Conservation (phyloP, 2,888 invertebrate species). For the Cheilosia vernalis region DNA sequence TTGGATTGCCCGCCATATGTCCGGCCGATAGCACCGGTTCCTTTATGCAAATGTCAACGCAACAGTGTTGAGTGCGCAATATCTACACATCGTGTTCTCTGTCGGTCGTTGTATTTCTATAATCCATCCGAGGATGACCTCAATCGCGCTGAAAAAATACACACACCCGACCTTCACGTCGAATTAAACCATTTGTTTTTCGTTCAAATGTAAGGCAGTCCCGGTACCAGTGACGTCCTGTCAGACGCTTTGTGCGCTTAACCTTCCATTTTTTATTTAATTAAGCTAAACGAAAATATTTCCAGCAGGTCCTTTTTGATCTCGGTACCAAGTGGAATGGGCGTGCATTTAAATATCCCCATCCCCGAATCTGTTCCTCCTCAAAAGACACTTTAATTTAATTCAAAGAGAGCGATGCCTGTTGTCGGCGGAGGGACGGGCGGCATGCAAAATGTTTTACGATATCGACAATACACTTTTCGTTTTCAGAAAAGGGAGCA, state of each 20-base stretch:
- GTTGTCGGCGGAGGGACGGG: not conserved
- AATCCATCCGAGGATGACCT: slow-evolving; percentile 27
- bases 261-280: slow-evolving; percentile 61
- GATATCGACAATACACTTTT: slow-evolving; percentile 38
- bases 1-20: slow-evolving; percentile 26
- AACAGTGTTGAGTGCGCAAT: slow-evolving; percentile 1
- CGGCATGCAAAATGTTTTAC: slow-evolving; percentile 21
- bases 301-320: slow-evolving; percentile 52
- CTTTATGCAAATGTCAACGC: slow-evolving; percentile 13
- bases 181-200: slow-evolving; percentile 60
- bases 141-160: not conserved
- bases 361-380: not conserved
- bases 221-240: not conserved
- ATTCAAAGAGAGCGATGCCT: slow-evolving; percentile 24
- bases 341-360: slow-evolving; percentile 42
- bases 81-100: slow-evolving; percentile 2
- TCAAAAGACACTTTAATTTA: slow-evolving; percentile 45
- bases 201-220: slow-evolving; percentile 46
- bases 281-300: slow-evolving; percentile 53
- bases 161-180: slow-evolving; percentile 25
- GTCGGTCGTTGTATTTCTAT: not conserved
- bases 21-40: slow-evolving; percentile 14
- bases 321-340: slow-evolving; percentile 20
- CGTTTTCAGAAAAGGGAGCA: slow-evolving; percentile 24
- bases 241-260: slow-evolving; percentile 47